Evolutionary conservation across 2,888 invertebrate genomes (phyloP), one percentile per base, ranked within the genome.

Genomic region (Malthinus seriepunctatus): DNA sequence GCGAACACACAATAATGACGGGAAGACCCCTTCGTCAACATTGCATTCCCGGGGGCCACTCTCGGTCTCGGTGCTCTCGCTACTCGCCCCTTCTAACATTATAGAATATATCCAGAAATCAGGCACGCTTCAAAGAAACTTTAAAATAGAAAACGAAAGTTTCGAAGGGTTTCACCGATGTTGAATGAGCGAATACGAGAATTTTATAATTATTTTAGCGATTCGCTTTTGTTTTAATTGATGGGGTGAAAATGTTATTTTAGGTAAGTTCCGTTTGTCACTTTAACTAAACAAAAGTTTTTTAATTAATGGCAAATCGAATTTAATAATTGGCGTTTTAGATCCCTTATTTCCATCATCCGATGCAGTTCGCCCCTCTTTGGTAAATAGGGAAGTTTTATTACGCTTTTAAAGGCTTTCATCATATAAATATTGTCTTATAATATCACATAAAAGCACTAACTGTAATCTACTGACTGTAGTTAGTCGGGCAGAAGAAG

Each of bases 351-450:
- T 48, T 55, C 51, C n/a, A 53, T 33, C 51, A 59, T 55, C 58
- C 59, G 49, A 42, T 50, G 61, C 52, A 52, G 23, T 47, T 63
- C 55, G 42, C 55, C 47, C 53, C 50, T 48, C 34, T 39, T n/a
- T 14, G 46, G 55, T 50, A 56, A 33, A 56, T 60, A 35, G 65
- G 67, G 66, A 60, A 66, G 69, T 68, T 72, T 73, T 73, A 73
- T 73, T 73, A 71, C 70, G 71, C 73, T 73, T 73, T 72, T 73
- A 74, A 71, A 72, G 67, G 72, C 70, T 72, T 69, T 69, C 71
- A 63, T 69, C 73, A 71, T 73, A 73, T 74, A 73, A 74, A 74
- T 73, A 74, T 74, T 74, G 73, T 74, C 73, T 73, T 73, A 72
- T 74, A 73, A 74, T 74, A 73, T 71, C 68, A 64, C 64, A 68